Evolutionary conservation across 2,113 vertebrate genomes (phyloP).

Genomic region (Gobius niger): DNA sequence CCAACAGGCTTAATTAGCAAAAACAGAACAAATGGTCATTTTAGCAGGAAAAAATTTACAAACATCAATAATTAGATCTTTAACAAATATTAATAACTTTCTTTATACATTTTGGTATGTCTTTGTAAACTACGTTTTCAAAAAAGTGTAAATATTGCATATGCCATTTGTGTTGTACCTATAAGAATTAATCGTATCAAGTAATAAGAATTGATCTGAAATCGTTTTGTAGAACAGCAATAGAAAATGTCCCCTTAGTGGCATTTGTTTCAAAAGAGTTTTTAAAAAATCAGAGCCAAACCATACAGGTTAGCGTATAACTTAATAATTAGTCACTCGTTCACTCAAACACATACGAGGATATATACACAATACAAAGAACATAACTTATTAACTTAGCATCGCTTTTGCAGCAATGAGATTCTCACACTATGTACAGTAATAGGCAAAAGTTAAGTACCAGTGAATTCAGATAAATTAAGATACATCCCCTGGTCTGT

Average conservation of each 20-base stretch:
- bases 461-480: conserved; percentile 71
- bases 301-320: conserved; percentile 75
- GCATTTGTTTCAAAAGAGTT: conserved; percentile 71
- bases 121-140: conserved; percentile 94
- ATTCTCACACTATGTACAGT: conserved; percentile 71
- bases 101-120: conserved; percentile 96
- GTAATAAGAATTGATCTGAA: conserved; percentile 68
- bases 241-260: conserved; percentile 80
- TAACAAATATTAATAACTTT: conserved; percentile 88
- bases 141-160: conserved; percentile 98
- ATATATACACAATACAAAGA: conserved; percentile 76
- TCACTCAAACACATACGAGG: conserved; percentile 69
- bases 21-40: conserved; percentile 77
- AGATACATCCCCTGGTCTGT: conserved; percentile 53
- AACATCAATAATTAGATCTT: conserved; percentile 87
- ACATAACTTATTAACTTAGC: conserved; percentile 78
- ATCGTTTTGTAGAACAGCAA: conserved; percentile 71
- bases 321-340: conserved; percentile 69
- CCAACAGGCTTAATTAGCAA: conserved; percentile 89
- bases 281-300: conserved; percentile 67
- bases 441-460: conserved; percentile 68
- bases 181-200: conserved; percentile 77
- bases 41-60: conserved; percentile 85
- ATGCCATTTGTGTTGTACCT: conserved; percentile 92
- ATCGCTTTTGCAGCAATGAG: conserved; percentile 59